These are phyloP conservation scores for Drosophila tristis DNA, from an alignment of 1,140 invertebrate genomes.

Conservation along the genomic window DNA sequence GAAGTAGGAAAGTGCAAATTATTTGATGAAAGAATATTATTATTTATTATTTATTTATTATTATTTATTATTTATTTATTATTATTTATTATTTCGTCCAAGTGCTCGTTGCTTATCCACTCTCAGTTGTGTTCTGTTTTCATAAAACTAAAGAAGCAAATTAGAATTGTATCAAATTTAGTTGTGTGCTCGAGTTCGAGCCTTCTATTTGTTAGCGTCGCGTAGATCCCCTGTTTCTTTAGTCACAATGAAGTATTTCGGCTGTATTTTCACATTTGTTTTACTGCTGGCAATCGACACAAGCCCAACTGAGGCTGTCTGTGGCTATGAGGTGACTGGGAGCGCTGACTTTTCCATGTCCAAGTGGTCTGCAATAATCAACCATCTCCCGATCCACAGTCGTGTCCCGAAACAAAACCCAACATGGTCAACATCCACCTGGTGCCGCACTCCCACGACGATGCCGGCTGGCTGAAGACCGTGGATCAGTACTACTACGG, in stretches of 20 bases:
- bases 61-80: no score
- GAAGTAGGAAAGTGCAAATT: no score
- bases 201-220: background rate
- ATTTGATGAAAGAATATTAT: no score
- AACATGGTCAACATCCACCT: constrained; percentile 92
- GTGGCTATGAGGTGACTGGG: constrained; percentile 59
- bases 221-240: no score
- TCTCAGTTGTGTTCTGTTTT: background rate
- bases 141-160: constrained; percentile 4
- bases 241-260: constrained; percentile 28
- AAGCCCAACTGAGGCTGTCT: constrained; percentile 29
- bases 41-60: no score
- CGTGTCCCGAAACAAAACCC: constrained; percentile 86
- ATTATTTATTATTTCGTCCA: background rate
- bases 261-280: constrained; percentile 11
- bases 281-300: constrained; percentile 27
- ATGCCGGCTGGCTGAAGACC: constrained; percentile 97
- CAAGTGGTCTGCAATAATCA: background rate
- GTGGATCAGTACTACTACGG: constrained; percentile 97
- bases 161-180: background rate
- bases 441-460: constrained; percentile 93
- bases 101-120: constrained; percentile 40
- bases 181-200: background rate
- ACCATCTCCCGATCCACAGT: constrained; percentile 83
- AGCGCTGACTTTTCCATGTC: background rate